Evolutionary conservation across 2,888 invertebrate species (phyloP), one percentile per base, ranked within the genome.

Genomic region (Heteropelma amictum): DNA sequence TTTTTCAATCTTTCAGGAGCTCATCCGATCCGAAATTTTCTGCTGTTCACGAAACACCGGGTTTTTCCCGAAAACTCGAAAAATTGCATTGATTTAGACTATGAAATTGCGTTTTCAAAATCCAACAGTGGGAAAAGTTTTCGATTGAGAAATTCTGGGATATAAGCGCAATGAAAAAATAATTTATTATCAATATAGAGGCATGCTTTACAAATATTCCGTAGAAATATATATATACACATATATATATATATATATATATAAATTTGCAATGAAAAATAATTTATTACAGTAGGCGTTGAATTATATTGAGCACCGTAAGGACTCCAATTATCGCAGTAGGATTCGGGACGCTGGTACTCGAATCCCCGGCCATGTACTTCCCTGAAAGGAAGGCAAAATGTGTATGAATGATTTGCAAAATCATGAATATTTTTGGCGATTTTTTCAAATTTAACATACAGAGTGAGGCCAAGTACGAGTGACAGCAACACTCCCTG

Each of bases 401-500:
- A n/a, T n/a, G n/a, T n/a, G n/a, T n/a, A n/a, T n/a, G n/a, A n/a
- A n/a, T n/a, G n/a, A n/a, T n/a, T n/a, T n/a, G n/a, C n/a, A n/a
- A n/a, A n/a, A n/a, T n/a, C n/a, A n/a, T n/a, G n/a, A 30, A 42
- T 12, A 26, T 51, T 33, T 33, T 14, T 14, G 10, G 17, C 21
- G 60, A 90, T 93, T 91, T n/a, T n/a, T n/a, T n/a, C n/a, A n/a
- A n/a, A n/a, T n/a, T n/a, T n/a, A n/a, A n/a, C n/a, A n/a, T 81
- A 93, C 94, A 94, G 86, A 91, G 89, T 70, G 91, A 89, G 45
- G 92, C 91, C 61, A 93, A 90, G 79, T 90, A 90, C 81, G 90
- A 89, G 83, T 91, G 90, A 87, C 94, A 94, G 88, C 94, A 94
- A 87, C 94, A 94, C 84, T 91, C 92, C 42, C 93, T 89, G 51